A percentile compares a stretch with the other conserved stretches of the same genome.
Conservation (phyloP, 2,888 invertebrate species). For the Tanaodytes sp. region DNA sequence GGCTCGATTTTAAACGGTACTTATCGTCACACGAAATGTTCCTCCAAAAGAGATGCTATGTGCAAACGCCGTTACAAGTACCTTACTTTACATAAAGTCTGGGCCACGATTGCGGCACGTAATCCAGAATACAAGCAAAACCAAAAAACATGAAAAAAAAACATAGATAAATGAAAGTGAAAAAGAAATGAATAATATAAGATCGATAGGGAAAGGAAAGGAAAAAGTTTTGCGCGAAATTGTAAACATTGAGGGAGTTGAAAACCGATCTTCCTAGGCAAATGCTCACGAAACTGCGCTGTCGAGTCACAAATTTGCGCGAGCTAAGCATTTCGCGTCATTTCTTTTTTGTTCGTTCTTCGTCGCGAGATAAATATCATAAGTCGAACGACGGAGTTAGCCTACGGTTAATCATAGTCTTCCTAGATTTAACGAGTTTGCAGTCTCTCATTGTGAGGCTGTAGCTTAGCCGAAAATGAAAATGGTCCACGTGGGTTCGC, state of each 20-base stretch:
- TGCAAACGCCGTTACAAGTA: conserved; percentile 20
- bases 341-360: conserved; percentile 23
- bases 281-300: conserved; percentile 34
- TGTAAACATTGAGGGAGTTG: conserved; percentile 21
- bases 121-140: background rate
- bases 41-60: conserved; percentile 25
- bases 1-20: conserved; percentile 23
- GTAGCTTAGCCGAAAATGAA: too few relatives aligned
- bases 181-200: conserved; percentile 2
- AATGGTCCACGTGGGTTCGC: too few relatives aligned
- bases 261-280: conserved; percentile 9
- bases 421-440: conserved; percentile 67
- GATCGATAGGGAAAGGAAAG: conserved; percentile 6
- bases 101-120: background rate
- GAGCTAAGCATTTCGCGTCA: conserved; percentile 24
- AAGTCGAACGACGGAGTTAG: conserved; percentile 55
- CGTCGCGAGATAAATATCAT: conserved; percentile 10
- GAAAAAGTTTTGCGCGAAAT: conserved; percentile 19
- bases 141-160: too few relatives aligned
- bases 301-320: conserved; percentile 22
- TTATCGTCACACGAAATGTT: conserved; percentile 37
- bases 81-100: conserved; percentile 20
- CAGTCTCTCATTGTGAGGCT: too few relatives aligned
- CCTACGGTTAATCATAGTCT: conserved; percentile 73
- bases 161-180: too few relatives aligned